These are phyloP conservation scores for Elgonia sp. DNA, from an alignment of 2,888 invertebrate genomes.

Conservation along the genomic window DNA sequence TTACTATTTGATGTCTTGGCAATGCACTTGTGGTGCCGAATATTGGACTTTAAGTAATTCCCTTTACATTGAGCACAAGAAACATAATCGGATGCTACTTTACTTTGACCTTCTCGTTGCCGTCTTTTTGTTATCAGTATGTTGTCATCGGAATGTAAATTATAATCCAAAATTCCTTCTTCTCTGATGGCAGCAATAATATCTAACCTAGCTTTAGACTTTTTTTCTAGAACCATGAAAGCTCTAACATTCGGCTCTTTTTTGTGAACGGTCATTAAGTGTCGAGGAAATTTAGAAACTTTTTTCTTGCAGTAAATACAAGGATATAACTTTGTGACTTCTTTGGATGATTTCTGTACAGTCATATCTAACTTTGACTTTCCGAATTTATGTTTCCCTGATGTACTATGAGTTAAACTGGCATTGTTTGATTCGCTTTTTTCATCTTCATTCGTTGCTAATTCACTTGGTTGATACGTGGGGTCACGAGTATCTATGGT, in stretches of 20 bases:
- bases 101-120: slow-evolving; percentile 4
- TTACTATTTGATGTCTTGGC: neutral
- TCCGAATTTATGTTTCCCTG: neutral
- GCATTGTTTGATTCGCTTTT: too few relatives aligned
- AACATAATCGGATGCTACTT: slow-evolving; percentile 7
- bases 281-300: slow-evolving; percentile 30
- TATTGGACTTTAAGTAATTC: slow-evolving; percentile 8
- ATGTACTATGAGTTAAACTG: neutral
- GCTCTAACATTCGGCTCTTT: slow-evolving; percentile 16
- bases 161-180: slow-evolving; percentile 1
- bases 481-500: too few relatives aligned
- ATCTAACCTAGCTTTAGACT: neutral
- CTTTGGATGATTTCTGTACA: neutral
- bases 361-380: neutral
- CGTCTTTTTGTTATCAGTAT: slow-evolving; percentile 24
- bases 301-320: slow-evolving; percentile 45
- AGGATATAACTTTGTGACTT: neutral
- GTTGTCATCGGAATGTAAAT: slow-evolving; percentile 11
- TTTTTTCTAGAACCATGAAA: neutral
- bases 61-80: neutral
- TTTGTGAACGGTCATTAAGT: slow-evolving; percentile 5
- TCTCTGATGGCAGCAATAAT: neutral
- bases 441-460: too few relatives aligned
- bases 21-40: slow-evolving; percentile 33
- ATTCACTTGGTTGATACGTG: too few relatives aligned